Evolutionary conservation across 2,797 vertebrate genomes (phyloP).

Genomic region (Borostomias antarcticus): DNA sequence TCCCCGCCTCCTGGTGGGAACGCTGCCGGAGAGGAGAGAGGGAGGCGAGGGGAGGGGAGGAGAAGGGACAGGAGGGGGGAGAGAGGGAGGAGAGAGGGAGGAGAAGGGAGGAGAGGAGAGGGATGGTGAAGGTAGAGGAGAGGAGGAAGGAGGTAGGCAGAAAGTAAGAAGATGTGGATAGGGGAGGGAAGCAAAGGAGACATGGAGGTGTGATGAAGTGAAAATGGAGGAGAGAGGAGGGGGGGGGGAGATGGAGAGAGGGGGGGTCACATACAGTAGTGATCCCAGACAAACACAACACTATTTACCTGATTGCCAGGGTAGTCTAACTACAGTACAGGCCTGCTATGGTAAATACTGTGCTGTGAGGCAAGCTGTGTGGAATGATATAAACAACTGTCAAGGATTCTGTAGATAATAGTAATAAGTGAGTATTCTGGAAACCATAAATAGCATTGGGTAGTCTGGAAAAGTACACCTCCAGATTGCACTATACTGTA

Average conservation of each 20-base stretch:
- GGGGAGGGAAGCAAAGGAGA: not conserved
- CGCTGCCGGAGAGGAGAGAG: constrained; percentile 64
- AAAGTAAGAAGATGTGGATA: not conserved
- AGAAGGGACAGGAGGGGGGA: not conserved
- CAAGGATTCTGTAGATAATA: not conserved
- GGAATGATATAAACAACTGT: no score
- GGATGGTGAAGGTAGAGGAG: not conserved
- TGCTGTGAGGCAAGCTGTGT: not conserved
- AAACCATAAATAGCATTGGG: constrained; percentile 1
- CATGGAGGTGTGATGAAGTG: not conserved
- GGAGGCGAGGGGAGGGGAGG: not conserved
- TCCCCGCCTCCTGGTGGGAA: constrained; percentile 90
- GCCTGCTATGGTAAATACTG: no score
- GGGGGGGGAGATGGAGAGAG: constrained; percentile 23
- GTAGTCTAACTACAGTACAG: no score
- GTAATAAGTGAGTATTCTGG: not conserved
- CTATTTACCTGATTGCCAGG: no score
- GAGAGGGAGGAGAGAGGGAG: no score
- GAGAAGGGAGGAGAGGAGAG: not conserved
- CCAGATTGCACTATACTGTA: constrained; percentile 28
- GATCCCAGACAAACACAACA: no score
- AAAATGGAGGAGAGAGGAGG: no score
- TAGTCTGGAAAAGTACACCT: constrained; percentile 28
- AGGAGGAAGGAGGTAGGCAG: no score
- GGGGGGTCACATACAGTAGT: no score